Percentiles rank a stretch among this genome's conserved stretches.
Conservation (phyloP, 2,113 vertebrate genomes). For the Chionomys nivalis region DNA sequence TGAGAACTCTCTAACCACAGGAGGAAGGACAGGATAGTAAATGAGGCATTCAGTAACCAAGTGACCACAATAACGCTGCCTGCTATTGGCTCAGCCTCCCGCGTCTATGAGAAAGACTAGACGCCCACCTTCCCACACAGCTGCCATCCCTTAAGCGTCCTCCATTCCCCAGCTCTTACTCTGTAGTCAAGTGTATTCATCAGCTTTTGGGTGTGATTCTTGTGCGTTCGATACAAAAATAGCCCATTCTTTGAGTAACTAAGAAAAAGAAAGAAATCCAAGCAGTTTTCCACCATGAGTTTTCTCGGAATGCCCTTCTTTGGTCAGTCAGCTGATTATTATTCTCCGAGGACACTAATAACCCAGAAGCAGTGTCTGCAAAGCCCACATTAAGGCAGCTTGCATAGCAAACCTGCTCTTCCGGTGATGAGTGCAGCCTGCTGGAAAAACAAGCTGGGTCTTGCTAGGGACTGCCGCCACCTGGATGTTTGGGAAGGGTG, state of each 20-base stretch:
- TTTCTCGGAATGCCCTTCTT: slow-evolving; percentile 62
- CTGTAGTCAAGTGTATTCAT: not conserved
- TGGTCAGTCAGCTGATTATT: slow-evolving; percentile 61
- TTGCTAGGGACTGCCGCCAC: not conserved
- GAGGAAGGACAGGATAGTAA: not conserved
- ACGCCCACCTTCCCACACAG: not conserved
- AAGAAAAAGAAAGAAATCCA: not conserved
- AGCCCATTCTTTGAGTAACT: not conserved
- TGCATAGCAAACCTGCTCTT: slow-evolving; percentile 64
- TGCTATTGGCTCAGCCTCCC: not conserved
- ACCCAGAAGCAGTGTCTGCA: not conserved
- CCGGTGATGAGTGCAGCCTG: slow-evolving; percentile 39
- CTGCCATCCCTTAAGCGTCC: accelerated
- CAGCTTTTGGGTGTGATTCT: not conserved
- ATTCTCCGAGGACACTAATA: slow-evolving; percentile 71
- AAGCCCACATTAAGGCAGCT: slow-evolving; percentile 62
- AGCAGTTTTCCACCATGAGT: not conserved
- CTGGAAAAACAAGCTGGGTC: slow-evolving; percentile 65
- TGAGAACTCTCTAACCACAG: not conserved
- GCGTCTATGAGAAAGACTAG: not conserved
- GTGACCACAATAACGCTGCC: not conserved
- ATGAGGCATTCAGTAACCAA: not conserved
- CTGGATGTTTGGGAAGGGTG: slow-evolving; percentile 5
- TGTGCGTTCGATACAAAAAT: not conserved
- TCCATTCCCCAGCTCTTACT: not conserved